Conservation (phyloP, 2,113 vertebrate species). For the Poecile atricapillus region DNA sequence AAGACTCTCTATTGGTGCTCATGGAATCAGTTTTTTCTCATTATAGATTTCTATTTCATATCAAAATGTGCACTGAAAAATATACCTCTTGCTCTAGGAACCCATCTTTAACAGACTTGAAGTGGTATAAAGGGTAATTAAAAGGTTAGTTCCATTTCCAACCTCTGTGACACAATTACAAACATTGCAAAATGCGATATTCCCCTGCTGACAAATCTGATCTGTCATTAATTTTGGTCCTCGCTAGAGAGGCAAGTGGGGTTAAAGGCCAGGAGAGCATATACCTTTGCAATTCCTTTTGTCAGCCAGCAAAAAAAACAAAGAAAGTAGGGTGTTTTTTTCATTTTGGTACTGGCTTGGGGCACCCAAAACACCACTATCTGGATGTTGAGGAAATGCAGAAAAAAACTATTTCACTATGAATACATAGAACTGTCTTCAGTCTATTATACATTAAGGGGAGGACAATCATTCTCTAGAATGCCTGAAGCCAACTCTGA, state of each 20-base stretch:
- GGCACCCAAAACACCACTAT: not conserved
- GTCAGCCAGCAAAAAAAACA: not conserved
- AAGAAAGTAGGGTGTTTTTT: not conserved
- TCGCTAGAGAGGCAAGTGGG: not conserved
- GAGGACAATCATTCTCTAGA: not conserved
- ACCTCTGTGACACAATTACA: not conserved
- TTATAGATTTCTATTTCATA: not conserved
- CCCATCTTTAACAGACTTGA: not conserved
- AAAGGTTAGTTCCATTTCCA: not conserved
- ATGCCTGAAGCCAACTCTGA: constrained; percentile 38
- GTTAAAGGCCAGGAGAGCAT: not conserved
- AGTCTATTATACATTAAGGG: not conserved
- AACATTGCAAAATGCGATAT: not conserved
- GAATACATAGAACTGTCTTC: constrained; percentile 13
- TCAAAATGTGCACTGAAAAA: not conserved
- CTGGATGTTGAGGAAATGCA: not conserved
- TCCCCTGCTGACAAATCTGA: not conserved
- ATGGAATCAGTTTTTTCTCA: not conserved
- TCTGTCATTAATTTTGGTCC: not conserved
- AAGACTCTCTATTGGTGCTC: not conserved
- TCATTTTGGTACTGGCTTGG: not conserved
- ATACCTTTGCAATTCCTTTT: not conserved
- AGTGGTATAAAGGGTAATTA: not conserved
- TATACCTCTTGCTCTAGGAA: not conserved
- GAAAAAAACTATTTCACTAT: not conserved